Base-by-base conservation (phyloP, 2,113 vertebrate genomes). In the Aviceda subcristata region DNA sequence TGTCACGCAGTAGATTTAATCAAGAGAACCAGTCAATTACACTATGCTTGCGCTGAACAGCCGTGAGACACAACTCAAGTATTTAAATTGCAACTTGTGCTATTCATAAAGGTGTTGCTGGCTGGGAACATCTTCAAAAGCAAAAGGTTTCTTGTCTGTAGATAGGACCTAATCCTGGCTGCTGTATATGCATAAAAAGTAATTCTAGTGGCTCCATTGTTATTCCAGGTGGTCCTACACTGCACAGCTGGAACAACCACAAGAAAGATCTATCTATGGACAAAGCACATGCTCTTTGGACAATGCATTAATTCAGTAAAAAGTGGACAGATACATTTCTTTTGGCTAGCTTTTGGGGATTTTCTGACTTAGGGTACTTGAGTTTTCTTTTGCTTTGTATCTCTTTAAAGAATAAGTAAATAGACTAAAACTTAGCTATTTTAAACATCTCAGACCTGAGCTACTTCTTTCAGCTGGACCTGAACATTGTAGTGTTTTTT, bases 1-100 rank as follows among this genome's bases (percentile, higher is more conserved):
- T 85, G 55, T 93, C 81, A 91, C 66, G 59, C 92, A 93, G n/a
- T 53, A 76, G 74, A 83, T 91, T 94, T 76, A 90, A 86, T 94
- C 45, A 78, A 88, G 69, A 92, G 59, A 89, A 86, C 39, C 51
- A 92, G 81, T 34, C 73, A 43, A 10, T 89, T 86, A 30, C 43
- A 26, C 12, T 8, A 23, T 7, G 30, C 67, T 89, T 51, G 66
- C 1, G 4, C 76, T 1, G 4, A 75, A 46, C 18, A 73, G 39
- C 75, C 10, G 1, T 23, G 68, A 91, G 48, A n/a, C 23, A 55
- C 14, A 69, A 29, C 30, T 75, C 43, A 39, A 53, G 30, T 38
- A 38, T 81, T 88, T 83, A 63, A 75, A 64, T 36, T 67, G 36
- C 27, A 86, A 10, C 50, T 69, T 32, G 17, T 34, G 30, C 21